Percentiles rank a stretch among this genome's conserved stretches.
Conservation (phyloP, 2,888 invertebrate species). For the Caenorhabditis imperialis region DNA sequence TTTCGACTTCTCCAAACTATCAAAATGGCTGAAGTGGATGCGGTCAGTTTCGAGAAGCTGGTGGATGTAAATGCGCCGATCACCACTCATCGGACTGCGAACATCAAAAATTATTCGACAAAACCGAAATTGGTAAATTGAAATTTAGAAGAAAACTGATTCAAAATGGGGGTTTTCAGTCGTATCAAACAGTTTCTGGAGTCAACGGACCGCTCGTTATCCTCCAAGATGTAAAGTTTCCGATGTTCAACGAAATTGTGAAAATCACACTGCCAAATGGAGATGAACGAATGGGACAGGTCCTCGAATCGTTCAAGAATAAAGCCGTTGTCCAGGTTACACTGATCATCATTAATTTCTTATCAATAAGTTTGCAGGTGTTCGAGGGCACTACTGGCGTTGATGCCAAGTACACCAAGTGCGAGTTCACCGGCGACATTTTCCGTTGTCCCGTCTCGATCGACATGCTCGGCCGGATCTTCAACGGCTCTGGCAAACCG, state of each 20-base stretch:
- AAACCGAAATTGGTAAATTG: constrained; percentile 84
- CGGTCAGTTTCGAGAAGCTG: constrained; percentile 8
- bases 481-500: constrained; percentile 99
- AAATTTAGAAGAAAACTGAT: not conserved
- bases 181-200: constrained; percentile 97
- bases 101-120: constrained; percentile 90
- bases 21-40: constrained; percentile 23
- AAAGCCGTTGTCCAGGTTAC: constrained; percentile 95
- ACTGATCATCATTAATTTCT: too few species aligned
- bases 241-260: constrained; percentile 98
- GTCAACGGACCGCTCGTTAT: constrained; percentile 99
- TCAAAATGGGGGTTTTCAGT: constrained; percentile 13
- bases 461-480: constrained; percentile 98
- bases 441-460: constrained; percentile 96
- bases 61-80: constrained; percentile 58
- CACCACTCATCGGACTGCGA: constrained; percentile 71
- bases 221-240: constrained; percentile 98
- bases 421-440: constrained; percentile 99
- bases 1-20: too few species aligned
- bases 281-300: constrained; percentile 90
- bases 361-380: constrained; percentile 81
- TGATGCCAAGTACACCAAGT: constrained; percentile 97
- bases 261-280: constrained; percentile 94
- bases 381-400: constrained; percentile 99
- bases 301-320: constrained; percentile 95